Evolutionary conservation across 2,797 vertebrate genomes (phyloP).

Genomic region (Myotis myotis): DNA sequence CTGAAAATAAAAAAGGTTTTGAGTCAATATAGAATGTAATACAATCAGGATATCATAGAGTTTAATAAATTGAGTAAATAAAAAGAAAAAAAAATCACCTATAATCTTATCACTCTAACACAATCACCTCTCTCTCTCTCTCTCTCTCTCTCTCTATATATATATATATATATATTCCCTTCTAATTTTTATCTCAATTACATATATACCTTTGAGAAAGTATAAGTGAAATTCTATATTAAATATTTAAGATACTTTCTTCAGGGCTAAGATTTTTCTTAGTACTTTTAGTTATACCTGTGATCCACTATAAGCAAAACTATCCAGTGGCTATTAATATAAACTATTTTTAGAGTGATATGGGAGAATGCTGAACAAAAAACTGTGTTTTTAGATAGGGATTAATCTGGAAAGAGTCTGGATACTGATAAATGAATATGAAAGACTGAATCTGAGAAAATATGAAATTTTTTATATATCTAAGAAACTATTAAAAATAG

Average conservation of each 20-base stretch:
- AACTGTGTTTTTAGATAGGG: not conserved
- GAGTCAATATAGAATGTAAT: not conserved
- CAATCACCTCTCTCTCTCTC: not conserved
- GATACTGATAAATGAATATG: not conserved
- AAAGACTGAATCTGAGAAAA: slow-evolving; percentile 10
- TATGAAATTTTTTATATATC: not conserved
- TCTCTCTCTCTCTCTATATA: too few relatives aligned
- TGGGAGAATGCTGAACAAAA: slow-evolving; percentile 3
- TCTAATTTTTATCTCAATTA: slow-evolving; percentile 18
- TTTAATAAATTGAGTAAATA: slow-evolving; percentile 3
- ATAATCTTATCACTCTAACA: slow-evolving; percentile 24
- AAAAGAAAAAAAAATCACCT: slow-evolving; percentile 20
- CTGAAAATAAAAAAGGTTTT: slow-evolving; percentile 77
- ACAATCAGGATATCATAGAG: not conserved
- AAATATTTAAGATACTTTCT: slow-evolving; percentile 10
- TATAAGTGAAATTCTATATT: slow-evolving; percentile 40
- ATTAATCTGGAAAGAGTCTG: not conserved
- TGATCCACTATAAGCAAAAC: slow-evolving; percentile 21
- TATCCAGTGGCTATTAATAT: not conserved
- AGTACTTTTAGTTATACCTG: slow-evolving; percentile 16
- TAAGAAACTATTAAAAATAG: slow-evolving; percentile 25
- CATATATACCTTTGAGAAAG: slow-evolving; percentile 22
- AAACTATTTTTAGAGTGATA: not conserved
- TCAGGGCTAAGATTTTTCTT: slow-evolving; percentile 17
- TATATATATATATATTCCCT: not conserved